Evolutionary conservation across 2,888 invertebrate genomes (phyloP).

Genomic region (Panzeria rudis): DNA sequence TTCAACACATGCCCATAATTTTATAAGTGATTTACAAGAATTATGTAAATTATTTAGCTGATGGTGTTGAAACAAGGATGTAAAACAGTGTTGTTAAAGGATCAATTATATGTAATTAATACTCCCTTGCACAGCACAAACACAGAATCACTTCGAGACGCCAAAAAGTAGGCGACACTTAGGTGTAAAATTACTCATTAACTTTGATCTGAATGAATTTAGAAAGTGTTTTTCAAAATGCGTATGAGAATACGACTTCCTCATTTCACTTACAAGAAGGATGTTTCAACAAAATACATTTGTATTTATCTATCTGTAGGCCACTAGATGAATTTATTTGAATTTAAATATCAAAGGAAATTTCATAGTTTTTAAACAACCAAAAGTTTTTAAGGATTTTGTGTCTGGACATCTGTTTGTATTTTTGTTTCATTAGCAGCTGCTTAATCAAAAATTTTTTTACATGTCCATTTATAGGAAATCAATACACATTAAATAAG

Average conservation of each 20-base stretch:
- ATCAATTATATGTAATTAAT: slow-evolving; percentile 55
- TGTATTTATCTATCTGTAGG: not conserved
- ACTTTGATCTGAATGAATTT: slow-evolving; percentile 5
- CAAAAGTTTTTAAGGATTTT: not conserved
- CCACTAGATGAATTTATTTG: not conserved
- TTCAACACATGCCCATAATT: slow-evolving; percentile 58
- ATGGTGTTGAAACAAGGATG: slow-evolving; percentile 63
- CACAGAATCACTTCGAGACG: slow-evolving; percentile 43
- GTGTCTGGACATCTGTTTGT: not conserved
- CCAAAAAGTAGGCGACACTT: slow-evolving; percentile 44
- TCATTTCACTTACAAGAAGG: not conserved
- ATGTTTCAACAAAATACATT: not conserved
- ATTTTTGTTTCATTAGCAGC: too few relatives aligned
- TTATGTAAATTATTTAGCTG: slow-evolving; percentile 21
- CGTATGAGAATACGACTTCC: not conserved
- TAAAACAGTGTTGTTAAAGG: slow-evolving; percentile 51
- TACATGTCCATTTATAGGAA: not conserved
- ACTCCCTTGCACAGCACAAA: slow-evolving; percentile 7
- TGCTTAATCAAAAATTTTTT: too few relatives aligned
- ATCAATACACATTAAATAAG: not conserved
- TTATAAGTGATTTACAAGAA: slow-evolving; percentile 49
- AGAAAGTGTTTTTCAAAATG: not conserved
- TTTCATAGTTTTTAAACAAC: not conserved
- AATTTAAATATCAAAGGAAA: not conserved
- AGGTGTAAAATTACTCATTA: slow-evolving; percentile 68